Evolutionary conservation across 1,140 invertebrate species (phyloP), one percentile per base, ranked within the genome.

Genomic region (Temnothorax curvispinosus): DNA sequence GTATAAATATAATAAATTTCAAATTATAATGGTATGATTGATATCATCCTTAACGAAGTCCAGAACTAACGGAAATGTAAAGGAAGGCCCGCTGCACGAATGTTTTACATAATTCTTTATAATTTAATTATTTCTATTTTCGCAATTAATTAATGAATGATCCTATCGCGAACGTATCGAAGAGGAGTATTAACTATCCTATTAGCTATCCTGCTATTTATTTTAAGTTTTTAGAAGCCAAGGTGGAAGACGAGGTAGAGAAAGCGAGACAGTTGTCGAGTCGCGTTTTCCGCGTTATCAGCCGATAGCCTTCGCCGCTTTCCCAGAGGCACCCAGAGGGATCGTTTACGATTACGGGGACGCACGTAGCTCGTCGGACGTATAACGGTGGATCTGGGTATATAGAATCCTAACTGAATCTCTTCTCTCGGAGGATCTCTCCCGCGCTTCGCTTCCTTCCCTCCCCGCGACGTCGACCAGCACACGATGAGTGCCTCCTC

Each of bases 371-470:
- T 93, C 87, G 91, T 90, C 78, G 90, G 89, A 92, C 92, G 92
- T 88, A 87, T 89, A 92, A 91, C 86, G 87, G 88, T 87, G 81
- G 92, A 92, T 88, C 65, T 86, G 85, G 89, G 89, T 93, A 89
- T 91, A 94, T 94, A 91, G 93, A 94, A 94, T 94, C 93, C 93
- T 94, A 94, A 95, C 94, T 91, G 93, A 94, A 94, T 94, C 93
- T 94, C 87, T 92, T 93, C 87, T 87, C 91, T 91, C 88, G 21
- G 86, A 89, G 89, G 91, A 89, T 91, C 89, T 88, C 88, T 88
- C 87, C 89, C 62, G 47, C 67, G 58, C 38, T 60, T 87, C 44
- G n/a, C 54, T 86, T 64, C 76, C 60, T n/a, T 76, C 47, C 18
- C 82, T 47, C 21, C 62, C 35, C 27, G 0, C 21, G 13, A 41